Evolutionary conservation across 2,888 invertebrate species (phyloP), one percentile per base, ranked within the genome.

Genomic region (Limnephilus lunatus): DNA sequence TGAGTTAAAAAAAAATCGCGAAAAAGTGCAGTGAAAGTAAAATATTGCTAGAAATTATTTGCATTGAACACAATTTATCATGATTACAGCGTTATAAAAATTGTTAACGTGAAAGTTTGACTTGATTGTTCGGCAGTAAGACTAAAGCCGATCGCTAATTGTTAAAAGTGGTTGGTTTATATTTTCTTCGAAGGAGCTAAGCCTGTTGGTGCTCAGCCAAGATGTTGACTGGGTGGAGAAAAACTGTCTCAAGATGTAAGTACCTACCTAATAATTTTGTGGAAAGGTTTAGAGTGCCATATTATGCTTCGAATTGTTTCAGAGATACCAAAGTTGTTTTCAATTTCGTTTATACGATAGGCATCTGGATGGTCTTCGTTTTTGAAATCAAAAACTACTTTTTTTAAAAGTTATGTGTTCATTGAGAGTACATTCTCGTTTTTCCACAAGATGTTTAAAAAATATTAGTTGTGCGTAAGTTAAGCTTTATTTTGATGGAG

Each of bases 141-240:
- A 83, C 32, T 83, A 25, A 35, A 35, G 83, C 83, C 19, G 83
- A 83, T 83, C 25, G 35, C 83, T 83, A 2, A 83, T 83, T 83
- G 35, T 35, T 83, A 35, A n/a, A n/a, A 35, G 83, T 83, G 83
- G 35, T 83, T 83, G 35, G 83, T 83, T 83, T 25, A 32, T 35
- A 83, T 83, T 83, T 19, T 83, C 9, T 30, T 32, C 82, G 31
- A 83, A 35, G 83, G 68, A 25, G 19, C 32, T n/a, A 35, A 35
- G 83, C 32, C 25, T 14, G 32, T 19, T 35, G 32, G 68, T 68
- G 25, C 9, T 25, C 32, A 9, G 32, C 83, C 83, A 95, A 95
- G 94, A 96, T 96, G 96, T 94, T 96, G 94, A 94, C 95, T 85
- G 96, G 96, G 94, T 96, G 96, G 96, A 94, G 95, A 93, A 94